A percentile compares a stretch with the other conserved stretches of the same genome.
These are phyloP conservation scores for Eptesicus fuscus DNA, from an alignment of 2,113 vertebrate genomes.

Conservation along the genomic window DNA sequence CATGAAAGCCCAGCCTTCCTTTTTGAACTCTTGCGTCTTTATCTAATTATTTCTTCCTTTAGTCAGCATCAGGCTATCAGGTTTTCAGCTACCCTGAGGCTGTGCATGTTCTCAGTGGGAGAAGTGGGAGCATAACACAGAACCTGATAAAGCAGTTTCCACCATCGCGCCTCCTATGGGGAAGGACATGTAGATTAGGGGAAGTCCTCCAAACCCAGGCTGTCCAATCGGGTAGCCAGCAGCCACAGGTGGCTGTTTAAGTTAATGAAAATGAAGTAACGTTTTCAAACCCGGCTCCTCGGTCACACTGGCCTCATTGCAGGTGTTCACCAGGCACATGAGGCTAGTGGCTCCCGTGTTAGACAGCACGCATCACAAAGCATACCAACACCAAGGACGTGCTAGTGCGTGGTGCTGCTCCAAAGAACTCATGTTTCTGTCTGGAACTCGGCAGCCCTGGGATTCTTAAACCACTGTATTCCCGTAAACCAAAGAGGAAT, in stretches of 20 bases:
- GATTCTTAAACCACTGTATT: neutral
- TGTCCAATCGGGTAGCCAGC: neutral
- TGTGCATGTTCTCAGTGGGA: neutral
- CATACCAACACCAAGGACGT: neutral
- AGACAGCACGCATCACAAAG: neutral
- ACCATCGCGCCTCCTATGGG: neutral
- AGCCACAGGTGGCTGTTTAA: neutral
- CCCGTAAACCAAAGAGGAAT: neutral
- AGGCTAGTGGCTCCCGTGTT: neutral
- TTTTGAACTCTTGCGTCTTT: neutral
- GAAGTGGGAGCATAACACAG: neutral
- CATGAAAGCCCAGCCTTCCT: neutral
- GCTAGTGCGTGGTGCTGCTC: neutral
- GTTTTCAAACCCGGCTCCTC: neutral
- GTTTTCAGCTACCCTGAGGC: neutral
- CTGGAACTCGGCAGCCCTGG: neutral
- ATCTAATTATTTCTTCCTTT: neutral
- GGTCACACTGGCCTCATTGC: neutral
- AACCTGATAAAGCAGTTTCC: neutral
- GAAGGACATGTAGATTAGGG: neutral
- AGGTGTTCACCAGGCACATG: neutral
- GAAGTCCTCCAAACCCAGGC: neutral
- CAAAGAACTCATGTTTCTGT: neutral
- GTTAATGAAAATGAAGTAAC: neutral
- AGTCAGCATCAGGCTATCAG: neutral